A percentile compares a stretch with the other conserved stretches of the same genome.
These are phyloP conservation scores for Lathronympha strigana DNA, from an alignment of 2,888 invertebrate genomes.

Conservation along the genomic window DNA sequence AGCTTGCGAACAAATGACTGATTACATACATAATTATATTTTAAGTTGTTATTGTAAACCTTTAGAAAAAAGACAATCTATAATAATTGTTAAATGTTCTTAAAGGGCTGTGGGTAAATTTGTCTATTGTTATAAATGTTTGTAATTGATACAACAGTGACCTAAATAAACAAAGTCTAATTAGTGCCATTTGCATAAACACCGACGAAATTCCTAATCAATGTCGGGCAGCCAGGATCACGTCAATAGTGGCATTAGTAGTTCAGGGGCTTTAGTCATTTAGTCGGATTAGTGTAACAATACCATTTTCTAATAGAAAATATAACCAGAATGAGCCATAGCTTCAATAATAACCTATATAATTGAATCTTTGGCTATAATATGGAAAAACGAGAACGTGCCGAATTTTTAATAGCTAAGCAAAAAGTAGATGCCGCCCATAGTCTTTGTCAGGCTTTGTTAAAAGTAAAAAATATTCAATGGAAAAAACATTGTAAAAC, in stretches of 20 bases:
- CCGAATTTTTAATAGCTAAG: background rate
- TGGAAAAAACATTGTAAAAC: too few species aligned
- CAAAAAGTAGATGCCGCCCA: too few species aligned
- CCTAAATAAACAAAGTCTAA: slow-evolving; percentile 58
- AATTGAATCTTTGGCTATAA: too few species aligned
- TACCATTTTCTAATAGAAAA: background rate
- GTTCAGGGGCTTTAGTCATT: background rate
- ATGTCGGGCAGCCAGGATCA: slow-evolving; percentile 45
- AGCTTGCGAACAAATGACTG: too few species aligned
- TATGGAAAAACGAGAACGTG: background rate
- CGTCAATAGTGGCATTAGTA: slow-evolving; percentile 22
- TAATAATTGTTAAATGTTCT: too few species aligned
- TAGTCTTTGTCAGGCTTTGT: too few species aligned
- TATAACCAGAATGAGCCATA: too few species aligned
- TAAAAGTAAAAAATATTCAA: too few species aligned
- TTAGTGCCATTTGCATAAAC: slow-evolving; percentile 64
- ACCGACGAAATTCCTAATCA: slow-evolving; percentile 58
- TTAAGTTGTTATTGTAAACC: too few species aligned
- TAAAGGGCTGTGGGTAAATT: background rate
- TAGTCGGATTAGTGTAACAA: background rate
- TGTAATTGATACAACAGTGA: slow-evolving; percentile 30
- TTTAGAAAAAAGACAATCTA: too few species aligned
- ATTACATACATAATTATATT: too few species aligned
- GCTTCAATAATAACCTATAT: too few species aligned
- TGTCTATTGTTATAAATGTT: background rate